phyloP scores from a whole-genome alignment of 2,888 invertebrate genomes.

The Onthophagus sagittarius region DNA sequence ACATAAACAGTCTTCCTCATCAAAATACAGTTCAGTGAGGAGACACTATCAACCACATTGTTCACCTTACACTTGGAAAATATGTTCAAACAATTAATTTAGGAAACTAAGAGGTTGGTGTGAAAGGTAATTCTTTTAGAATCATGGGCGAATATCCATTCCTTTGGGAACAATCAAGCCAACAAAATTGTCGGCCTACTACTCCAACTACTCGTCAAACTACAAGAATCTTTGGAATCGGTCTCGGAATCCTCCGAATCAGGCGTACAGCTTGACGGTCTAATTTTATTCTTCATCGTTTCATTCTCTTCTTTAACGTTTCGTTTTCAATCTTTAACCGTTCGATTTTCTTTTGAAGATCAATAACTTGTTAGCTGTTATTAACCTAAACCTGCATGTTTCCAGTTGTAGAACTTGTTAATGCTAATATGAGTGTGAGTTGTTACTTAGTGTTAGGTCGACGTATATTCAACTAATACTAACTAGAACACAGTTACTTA shows the following conservation, averaged over 20 bases:
- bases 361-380: conserved; percentile 36
- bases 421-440: too few species aligned
- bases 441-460: too few species aligned
- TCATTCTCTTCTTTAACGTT: conserved; percentile 61
- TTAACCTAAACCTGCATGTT: too few species aligned
- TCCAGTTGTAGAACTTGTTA: too few species aligned
- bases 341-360: conserved; percentile 58
- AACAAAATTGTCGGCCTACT: conserved; percentile 17
- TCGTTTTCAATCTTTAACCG: conserved; percentile 62
- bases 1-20: too few species aligned
- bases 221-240: conserved; percentile 45
- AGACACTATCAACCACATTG: too few species aligned
- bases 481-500: too few species aligned
- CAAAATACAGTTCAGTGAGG: too few species aligned
- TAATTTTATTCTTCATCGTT: conserved; percentile 50
- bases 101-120: too few species aligned
- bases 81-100: too few species aligned
- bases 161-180: conserved; percentile 39
- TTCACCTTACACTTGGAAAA: too few species aligned
- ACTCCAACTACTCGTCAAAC: conserved; percentile 30
- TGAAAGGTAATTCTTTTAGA: conserved; percentile 23
- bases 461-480: too few species aligned
- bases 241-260: conserved; percentile 55
- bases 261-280: conserved; percentile 32
- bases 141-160: conserved; percentile 38